Percentiles rank a stretch among this genome's conserved stretches.
Conservation (phyloP, 2,797 vertebrate species). For the Eulemur coronatus region DNA sequence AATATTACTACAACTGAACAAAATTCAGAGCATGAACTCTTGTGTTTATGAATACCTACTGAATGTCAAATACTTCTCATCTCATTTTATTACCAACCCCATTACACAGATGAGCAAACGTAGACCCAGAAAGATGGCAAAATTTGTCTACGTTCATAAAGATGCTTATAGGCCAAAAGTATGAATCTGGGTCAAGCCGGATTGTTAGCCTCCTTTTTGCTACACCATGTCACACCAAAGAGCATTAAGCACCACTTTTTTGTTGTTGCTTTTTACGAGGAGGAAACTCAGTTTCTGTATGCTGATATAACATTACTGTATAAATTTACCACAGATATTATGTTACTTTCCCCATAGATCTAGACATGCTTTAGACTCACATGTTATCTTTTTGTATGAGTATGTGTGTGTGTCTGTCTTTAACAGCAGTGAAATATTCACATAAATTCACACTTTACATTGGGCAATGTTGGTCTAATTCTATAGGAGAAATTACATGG, state of each 20-base stretch:
- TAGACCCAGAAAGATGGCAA: background rate
- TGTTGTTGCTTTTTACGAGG: background rate
- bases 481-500: background rate
- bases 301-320: background rate
- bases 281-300: background rate
- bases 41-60: background rate
- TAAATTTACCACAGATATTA: background rate
- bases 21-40: background rate
- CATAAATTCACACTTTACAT: background rate
- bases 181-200: background rate
- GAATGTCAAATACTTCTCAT: background rate
- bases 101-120: background rate
- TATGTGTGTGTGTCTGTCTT: background rate
- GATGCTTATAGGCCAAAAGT: background rate
- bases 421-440: background rate
- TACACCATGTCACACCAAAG: background rate
- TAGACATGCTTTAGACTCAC: background rate
- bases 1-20: background rate
- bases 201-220: background rate
- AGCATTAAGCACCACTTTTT: background rate
- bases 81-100: background rate
- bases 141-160: background rate
- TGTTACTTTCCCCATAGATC: background rate
- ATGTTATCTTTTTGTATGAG: background rate
- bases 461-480: background rate